These are phyloP conservation scores for Borostomias antarcticus DNA, from an alignment of 2,797 vertebrate genomes.

Conservation along the genomic window DNA sequence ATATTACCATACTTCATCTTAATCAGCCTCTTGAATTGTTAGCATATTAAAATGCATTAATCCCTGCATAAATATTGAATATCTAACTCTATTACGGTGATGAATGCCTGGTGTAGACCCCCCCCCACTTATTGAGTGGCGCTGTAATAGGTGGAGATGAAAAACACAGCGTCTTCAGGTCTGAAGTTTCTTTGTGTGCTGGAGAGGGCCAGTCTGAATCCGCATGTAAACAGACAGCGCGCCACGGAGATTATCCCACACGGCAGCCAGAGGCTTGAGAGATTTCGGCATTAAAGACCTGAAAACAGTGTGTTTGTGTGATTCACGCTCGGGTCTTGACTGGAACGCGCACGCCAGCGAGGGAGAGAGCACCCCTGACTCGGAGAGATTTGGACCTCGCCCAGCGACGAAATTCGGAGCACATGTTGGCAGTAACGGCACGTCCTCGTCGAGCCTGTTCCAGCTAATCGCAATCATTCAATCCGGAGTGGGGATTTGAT, in stretches of 20 bases:
- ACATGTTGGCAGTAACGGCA: background rate
- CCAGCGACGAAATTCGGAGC: background rate
- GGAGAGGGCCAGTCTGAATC: background rate
- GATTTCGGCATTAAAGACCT: too few species aligned
- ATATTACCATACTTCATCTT: conserved; percentile 58
- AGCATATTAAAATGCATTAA: conserved; percentile 60
- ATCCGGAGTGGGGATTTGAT: background rate
- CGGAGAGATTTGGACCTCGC: background rate
- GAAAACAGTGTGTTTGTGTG: too few species aligned
- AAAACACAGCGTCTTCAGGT: conserved; percentile 11
- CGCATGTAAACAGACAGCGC: background rate
- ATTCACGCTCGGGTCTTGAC: background rate
- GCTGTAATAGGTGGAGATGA: conserved; percentile 13
- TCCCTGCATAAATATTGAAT: conserved; percentile 57
- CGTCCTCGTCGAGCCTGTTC: background rate
- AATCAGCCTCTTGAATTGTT: conserved; percentile 57
- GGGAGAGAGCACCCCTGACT: background rate
- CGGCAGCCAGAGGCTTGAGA: too few species aligned
- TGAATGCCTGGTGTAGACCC: conserved; percentile 37
- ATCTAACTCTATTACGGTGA: conserved; percentile 50
- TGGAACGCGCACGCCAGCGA: background rate
- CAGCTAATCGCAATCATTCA: background rate
- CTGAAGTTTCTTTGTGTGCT: background rate
- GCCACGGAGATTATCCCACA: too few species aligned
- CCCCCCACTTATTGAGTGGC: conserved; percentile 31